phyloP scores from a whole-genome alignment of 2,113 vertebrate genomes.

The Ceratotherium simum region DNA sequence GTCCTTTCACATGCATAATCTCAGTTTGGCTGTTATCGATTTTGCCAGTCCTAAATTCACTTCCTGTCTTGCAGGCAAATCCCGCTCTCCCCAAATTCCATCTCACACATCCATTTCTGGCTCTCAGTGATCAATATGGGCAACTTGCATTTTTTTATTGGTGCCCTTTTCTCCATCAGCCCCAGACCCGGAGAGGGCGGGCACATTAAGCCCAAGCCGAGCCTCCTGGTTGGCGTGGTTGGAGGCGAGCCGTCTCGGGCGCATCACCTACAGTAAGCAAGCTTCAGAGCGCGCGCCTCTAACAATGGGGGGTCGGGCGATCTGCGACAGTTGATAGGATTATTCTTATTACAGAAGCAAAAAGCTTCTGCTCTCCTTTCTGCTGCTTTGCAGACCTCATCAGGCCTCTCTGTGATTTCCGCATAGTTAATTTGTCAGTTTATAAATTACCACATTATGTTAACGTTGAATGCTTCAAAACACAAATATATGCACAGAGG shows the following conservation, averaged over 20 bases:
- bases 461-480: conserved; percentile 89
- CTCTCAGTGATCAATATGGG: background rate
- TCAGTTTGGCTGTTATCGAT: conserved; percentile 73
- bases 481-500: conserved; percentile 90
- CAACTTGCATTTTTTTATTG: conserved; percentile 7
- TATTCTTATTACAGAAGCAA: conserved; percentile 81
- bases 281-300: background rate
- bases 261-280: conserved; percentile 69
- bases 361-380: conserved; percentile 85
- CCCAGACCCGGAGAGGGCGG: background rate
- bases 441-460: conserved; percentile 90
- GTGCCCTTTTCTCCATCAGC: background rate
- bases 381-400: conserved; percentile 84
- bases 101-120: background rate
- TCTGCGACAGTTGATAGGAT: conserved; percentile 79
- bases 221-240: background rate
- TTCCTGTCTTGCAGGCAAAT: conserved; percentile 65
- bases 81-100: conserved; percentile 66
- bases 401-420: conserved; percentile 86
- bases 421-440: conserved; percentile 91
- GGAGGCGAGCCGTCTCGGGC: conserved; percentile 60
- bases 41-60: conserved; percentile 40
- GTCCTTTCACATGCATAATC: conserved; percentile 48
- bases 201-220: background rate
- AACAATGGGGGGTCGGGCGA: conserved; percentile 77